A percentile compares a stretch with the other conserved stretches of the same genome.
These are phyloP conservation scores for Silurus glanis DNA, from an alignment of 2,113 vertebrate species.

Conservation along the genomic window DNA sequence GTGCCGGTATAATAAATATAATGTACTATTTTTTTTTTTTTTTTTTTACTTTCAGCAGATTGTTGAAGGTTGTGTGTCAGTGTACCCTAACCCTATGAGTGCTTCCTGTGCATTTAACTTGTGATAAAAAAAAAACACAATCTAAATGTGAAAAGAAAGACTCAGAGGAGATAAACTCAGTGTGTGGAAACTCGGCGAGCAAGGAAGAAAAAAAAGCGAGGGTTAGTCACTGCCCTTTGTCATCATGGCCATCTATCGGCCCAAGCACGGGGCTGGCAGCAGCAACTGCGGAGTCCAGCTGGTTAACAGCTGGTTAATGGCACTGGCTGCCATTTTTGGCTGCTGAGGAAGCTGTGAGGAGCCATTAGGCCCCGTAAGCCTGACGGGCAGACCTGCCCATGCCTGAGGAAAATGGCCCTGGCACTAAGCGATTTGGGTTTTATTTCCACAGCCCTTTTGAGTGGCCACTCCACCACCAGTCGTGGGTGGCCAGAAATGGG, in stretches of 20 bases:
- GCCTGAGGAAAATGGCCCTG: conserved; percentile 49
- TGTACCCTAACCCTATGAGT: too few relatives aligned
- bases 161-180: conserved; percentile 2
- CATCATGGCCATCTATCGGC: conserved; percentile 18
- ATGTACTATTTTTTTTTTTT: not conserved
- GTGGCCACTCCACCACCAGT: conserved; percentile 20
- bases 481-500: conserved; percentile 1
- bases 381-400: conserved; percentile 39
- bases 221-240: conserved; percentile 4
- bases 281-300: conserved; percentile 45
- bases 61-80: not conserved
- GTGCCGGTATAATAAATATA: not conserved
- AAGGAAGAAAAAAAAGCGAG: not conserved
- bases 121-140: not conserved
- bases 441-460: conserved; percentile 42
- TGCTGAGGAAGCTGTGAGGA: conserved; percentile 46
- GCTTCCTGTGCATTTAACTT: not conserved
- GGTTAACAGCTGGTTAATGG: conserved; percentile 50
- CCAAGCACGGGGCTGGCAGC: conserved; percentile 31
- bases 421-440: conserved; percentile 46
- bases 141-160: not conserved
- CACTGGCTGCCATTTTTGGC: conserved; percentile 51
- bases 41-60: not conserved
- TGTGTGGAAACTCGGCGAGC: conserved; percentile 13
- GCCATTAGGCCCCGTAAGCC: conserved; percentile 51